Percentiles rank a stretch among this genome's conserved stretches.
These are phyloP conservation scores for Drosophila merina DNA, from an alignment of 2,888 invertebrate species.

Conservation along the genomic window DNA sequence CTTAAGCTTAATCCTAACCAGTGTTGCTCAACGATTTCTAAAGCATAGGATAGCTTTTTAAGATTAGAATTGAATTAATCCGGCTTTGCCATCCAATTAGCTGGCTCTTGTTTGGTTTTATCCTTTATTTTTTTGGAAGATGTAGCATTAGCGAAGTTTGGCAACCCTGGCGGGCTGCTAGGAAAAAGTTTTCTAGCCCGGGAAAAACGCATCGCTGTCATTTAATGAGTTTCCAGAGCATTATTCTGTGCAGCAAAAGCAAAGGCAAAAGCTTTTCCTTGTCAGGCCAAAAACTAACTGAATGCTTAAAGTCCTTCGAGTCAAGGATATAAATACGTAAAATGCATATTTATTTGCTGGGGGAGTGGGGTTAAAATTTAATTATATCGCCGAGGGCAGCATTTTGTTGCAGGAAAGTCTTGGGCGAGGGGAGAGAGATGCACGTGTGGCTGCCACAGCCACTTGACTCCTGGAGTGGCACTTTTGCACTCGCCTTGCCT, in stretches of 20 bases:
- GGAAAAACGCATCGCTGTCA: constrained; percentile 37
- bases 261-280: constrained; percentile 37
- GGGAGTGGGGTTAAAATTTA: constrained; percentile 19
- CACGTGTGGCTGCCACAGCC: constrained; percentile 66
- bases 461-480: constrained; percentile 79
- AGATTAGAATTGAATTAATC: constrained; percentile 33
- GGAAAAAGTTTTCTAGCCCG: background rate
- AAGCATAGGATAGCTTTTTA: background rate
- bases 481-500: constrained; percentile 36
- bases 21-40: constrained; percentile 7
- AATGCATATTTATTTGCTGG: constrained; percentile 2
- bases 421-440: constrained; percentile 30
- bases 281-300: constrained; percentile 15
- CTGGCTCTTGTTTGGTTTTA: constrained; percentile 8
- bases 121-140: constrained; percentile 9
- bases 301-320: constrained; percentile 19
- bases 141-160: constrained; percentile 48
- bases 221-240: constrained; percentile 60
- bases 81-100: constrained; percentile 40
- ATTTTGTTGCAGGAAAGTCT: constrained; percentile 23
- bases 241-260: background rate
- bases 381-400: constrained; percentile 38
- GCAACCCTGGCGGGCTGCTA: constrained; percentile 36
- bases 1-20: background rate
- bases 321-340: background rate